Evolutionary conservation across 2,797 vertebrate genomes (phyloP).

Genomic region (Heterohyrax brucei): DNA sequence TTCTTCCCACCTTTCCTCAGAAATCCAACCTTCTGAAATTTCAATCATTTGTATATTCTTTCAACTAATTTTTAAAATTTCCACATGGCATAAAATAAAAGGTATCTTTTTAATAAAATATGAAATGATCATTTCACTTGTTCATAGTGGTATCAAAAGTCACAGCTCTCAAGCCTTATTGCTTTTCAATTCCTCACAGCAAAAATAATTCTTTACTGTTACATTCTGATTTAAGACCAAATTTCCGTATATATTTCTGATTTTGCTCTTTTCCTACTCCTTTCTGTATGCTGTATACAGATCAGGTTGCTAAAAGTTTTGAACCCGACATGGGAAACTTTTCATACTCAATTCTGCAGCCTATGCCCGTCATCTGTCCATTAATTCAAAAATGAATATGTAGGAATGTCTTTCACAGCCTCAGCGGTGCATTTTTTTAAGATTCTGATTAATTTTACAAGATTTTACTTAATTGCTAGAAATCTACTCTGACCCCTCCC

Average conservation of each 20-base stretch:
- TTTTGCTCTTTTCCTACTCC: constrained; percentile 80
- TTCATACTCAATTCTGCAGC: constrained; percentile 80
- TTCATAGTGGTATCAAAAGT: constrained; percentile 55
- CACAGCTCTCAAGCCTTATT: constrained; percentile 45
- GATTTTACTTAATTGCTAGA: constrained; percentile 78
- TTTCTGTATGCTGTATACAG: constrained; percentile 78
- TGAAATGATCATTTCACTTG: constrained; percentile 68
- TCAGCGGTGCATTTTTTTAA: constrained; percentile 76
- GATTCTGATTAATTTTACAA: constrained; percentile 83
- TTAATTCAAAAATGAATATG: constrained; percentile 83
- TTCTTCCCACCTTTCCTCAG: constrained; percentile 21
- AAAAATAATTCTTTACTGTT: constrained; percentile 80
- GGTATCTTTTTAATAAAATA: constrained; percentile 45
- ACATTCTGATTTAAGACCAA: constrained; percentile 77
- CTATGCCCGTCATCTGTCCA: constrained; percentile 82
- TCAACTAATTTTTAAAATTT: constrained; percentile 28
- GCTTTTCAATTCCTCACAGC: constrained; percentile 55
- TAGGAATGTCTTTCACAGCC: constrained; percentile 77
- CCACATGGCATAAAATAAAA: not conserved
- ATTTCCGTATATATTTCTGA: constrained; percentile 75
- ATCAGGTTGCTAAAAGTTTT: constrained; percentile 79
- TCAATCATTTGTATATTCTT: constrained; percentile 41
- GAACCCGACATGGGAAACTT: constrained; percentile 77
- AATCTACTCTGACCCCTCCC: constrained; percentile 58
- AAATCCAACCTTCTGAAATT: constrained; percentile 2